phyloP scores from a whole-genome alignment of 1,140 invertebrate species.

The Pygmarrhopalites habei region DNA sequence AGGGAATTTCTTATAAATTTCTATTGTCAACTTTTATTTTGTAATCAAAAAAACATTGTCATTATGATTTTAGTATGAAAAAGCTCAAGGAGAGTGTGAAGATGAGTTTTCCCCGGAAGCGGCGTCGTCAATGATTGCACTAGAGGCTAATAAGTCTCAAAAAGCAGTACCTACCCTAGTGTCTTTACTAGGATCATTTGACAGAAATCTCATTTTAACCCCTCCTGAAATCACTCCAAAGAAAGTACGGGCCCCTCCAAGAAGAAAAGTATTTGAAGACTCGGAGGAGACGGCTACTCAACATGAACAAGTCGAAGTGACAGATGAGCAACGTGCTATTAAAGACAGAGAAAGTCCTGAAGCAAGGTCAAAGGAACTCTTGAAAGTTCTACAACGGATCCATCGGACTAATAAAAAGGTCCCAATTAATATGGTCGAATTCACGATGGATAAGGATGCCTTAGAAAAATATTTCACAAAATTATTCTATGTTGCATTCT shows the following conservation, averaged over 20 bases:
- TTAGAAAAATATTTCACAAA: constrained; percentile 19
- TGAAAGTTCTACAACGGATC: too few species aligned
- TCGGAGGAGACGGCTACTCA: too few species aligned
- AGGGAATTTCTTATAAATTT: neutral
- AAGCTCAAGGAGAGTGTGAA: neutral
- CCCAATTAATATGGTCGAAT: constrained; percentile 16
- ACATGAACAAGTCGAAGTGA: constrained; percentile 8
- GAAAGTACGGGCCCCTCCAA: constrained; percentile 17
- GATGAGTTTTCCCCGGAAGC: too few species aligned
- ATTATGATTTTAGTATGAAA: neutral
- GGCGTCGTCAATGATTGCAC: neutral
- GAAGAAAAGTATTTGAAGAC: too few species aligned
- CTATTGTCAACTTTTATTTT: neutral
- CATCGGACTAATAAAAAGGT: neutral
- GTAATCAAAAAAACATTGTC: neutral
- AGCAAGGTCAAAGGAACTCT: constrained; percentile 21
- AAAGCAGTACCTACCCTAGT: constrained; percentile 6
- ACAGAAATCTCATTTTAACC: constrained; percentile 10
- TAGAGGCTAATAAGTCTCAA: neutral
- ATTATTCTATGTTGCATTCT: constrained; percentile 20
- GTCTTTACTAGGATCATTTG: constrained; percentile 28
- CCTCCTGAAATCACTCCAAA: constrained; percentile 21
- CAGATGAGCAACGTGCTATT: neutral
- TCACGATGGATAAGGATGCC: constrained; percentile 13
- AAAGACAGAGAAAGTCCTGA: constrained; percentile 7